These are phyloP conservation scores for Nomada ruficornis DNA, from an alignment of 2,888 invertebrate species.

Conservation along the genomic window DNA sequence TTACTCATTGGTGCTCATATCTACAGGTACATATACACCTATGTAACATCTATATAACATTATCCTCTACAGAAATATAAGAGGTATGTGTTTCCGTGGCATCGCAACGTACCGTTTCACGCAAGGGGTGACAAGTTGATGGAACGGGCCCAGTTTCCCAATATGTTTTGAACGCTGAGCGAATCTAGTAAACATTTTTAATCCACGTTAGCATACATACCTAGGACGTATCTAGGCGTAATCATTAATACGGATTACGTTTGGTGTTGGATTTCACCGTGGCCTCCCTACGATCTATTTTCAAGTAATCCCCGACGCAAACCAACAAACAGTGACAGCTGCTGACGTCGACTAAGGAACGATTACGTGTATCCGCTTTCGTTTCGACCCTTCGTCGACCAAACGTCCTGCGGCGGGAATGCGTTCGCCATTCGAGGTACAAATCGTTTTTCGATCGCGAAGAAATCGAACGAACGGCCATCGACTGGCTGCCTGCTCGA, in stretches of 20 bases:
- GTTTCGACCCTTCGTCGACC: conserved; percentile 53
- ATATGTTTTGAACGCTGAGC: conserved; percentile 8
- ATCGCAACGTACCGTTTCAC: background rate
- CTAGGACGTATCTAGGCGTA: conserved; percentile 53
- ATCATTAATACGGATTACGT: conserved; percentile 81
- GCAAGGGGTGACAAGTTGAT: background rate
- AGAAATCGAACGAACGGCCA: conserved; percentile 7
- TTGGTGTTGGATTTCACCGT: conserved; percentile 75
- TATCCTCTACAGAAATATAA: background rate
- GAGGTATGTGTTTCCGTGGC: background rate
- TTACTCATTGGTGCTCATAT: too few species aligned
- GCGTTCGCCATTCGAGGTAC: conserved; percentile 41
- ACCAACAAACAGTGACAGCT: conserved; percentile 83
- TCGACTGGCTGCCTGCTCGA: conserved; percentile 31
- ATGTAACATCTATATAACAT: too few species aligned
- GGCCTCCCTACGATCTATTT: conserved; percentile 78
- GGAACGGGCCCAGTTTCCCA: too few species aligned
- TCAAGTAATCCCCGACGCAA: conserved; percentile 81
- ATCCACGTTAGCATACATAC: conserved; percentile 54
- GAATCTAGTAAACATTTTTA: conserved; percentile 43
- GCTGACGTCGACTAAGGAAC: conserved; percentile 73
- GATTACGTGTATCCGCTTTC: conserved; percentile 68
- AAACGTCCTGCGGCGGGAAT: conserved; percentile 31
- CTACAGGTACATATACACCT: too few species aligned
- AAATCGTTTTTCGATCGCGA: conserved; percentile 39